Percentiles rank a stretch among this genome's conserved stretches.
These are phyloP conservation scores for Felis catus DNA, from an alignment of 2,113 vertebrate species.

Conservation along the genomic window DNA sequence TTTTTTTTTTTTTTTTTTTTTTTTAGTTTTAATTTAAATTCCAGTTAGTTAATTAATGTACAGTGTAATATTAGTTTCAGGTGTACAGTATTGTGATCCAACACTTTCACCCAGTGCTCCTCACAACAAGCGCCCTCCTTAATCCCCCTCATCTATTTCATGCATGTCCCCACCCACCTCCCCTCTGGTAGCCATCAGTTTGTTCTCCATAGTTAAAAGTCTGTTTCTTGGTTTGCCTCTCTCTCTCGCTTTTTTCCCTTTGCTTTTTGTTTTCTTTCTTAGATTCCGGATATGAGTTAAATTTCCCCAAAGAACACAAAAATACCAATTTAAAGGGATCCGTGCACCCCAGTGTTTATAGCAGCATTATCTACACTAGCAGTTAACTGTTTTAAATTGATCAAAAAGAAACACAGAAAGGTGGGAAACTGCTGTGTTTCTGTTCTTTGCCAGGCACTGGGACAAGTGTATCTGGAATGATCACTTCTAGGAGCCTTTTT, in stretches of 20 bases:
- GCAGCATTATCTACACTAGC: neutral
- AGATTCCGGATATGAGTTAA: neutral
- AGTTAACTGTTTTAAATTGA: neutral
- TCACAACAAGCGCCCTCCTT: neutral
- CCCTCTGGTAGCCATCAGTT: neutral
- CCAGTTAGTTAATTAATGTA: neutral
- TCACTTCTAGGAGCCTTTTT: neutral
- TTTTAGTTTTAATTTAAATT: neutral
- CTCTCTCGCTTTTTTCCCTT: neutral
- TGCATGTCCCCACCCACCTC: neutral
- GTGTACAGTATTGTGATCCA: neutral
- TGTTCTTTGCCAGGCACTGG: neutral
- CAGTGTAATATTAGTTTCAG: neutral
- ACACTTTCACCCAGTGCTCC: neutral
- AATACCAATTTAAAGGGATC: neutral
- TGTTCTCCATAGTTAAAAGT: neutral
- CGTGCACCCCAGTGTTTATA: neutral
- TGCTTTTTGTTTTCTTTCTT: neutral
- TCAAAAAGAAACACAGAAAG: conserved; percentile 6
- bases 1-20: neutral
- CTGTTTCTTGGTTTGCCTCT: neutral
- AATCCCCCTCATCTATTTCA: neutral
- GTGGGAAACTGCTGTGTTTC: neutral
- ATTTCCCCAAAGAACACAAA: neutral
- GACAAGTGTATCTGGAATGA: neutral